These are phyloP conservation scores for Chaetodon trifasciatus DNA, from an alignment of 2,797 vertebrate species.

Conservation along the genomic window DNA sequence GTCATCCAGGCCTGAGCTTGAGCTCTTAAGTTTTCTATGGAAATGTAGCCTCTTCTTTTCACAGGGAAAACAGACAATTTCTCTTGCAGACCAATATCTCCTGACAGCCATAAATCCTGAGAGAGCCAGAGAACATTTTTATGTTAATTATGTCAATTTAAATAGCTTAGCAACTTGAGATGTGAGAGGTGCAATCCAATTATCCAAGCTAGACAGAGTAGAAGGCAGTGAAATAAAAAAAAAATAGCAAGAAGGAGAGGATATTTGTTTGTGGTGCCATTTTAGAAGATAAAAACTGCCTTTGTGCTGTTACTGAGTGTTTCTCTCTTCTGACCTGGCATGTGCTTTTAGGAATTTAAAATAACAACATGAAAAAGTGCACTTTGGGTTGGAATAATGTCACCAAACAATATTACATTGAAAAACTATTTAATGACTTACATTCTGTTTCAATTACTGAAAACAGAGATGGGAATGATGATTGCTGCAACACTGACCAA, in stretches of 20 bases:
- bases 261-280: slow-evolving; percentile 49
- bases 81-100: slow-evolving; percentile 58
- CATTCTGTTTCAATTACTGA: not conserved
- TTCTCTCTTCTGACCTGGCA: slow-evolving; percentile 12
- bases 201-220: slow-evolving; percentile 67
- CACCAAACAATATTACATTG: not conserved
- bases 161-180: slow-evolving; percentile 82
- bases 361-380: not conserved
- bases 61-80: slow-evolving; percentile 43
- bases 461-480: not conserved
- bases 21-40: slow-evolving; percentile 30
- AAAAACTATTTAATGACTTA: not conserved
- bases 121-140: slow-evolving; percentile 71
- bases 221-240: slow-evolving; percentile 51
- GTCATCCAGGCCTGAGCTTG: not conserved
- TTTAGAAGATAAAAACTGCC: slow-evolving; percentile 45
- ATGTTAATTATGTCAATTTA: slow-evolving; percentile 85
- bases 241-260: slow-evolving; percentile 32
- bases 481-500: not conserved
- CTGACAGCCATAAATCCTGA: slow-evolving; percentile 74
- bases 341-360: not conserved
- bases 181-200: slow-evolving; percentile 83
- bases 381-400: not conserved
- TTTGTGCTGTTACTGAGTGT: slow-evolving; percentile 17
- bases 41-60: slow-evolving; percentile 47